Conservation (phyloP, 1,140 invertebrate species). For the Aphaenogaster floridana region DNA sequence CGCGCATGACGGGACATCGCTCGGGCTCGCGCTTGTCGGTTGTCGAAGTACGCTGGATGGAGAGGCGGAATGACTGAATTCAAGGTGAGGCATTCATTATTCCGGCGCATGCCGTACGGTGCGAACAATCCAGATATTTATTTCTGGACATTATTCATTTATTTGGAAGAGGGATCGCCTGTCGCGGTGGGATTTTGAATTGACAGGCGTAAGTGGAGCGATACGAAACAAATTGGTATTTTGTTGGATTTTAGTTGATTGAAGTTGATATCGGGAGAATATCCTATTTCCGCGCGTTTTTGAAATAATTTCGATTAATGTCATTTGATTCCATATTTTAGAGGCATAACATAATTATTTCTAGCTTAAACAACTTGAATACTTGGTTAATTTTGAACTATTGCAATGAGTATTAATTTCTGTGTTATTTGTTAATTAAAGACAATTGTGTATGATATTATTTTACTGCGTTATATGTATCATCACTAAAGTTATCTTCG, state of each 20-base stretch:
- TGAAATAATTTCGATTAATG: neutral
- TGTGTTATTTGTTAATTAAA: neutral
- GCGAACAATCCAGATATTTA: conserved; percentile 62
- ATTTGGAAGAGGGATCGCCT: conserved; percentile 34
- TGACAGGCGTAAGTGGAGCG: conserved; percentile 30
- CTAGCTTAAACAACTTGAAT: neutral
- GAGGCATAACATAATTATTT: neutral
- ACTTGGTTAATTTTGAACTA: neutral
- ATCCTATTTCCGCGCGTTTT: neutral
- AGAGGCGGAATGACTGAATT: conserved; percentile 61
- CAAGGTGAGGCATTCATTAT: conserved; percentile 67
- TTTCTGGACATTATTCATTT: conserved; percentile 31
- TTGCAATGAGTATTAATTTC: neutral
- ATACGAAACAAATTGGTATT: neutral
- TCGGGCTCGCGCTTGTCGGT: conserved; percentile 47
- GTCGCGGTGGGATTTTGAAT: conserved; percentile 21
- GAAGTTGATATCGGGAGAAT: neutral
- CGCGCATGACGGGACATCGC: conserved; percentile 73
- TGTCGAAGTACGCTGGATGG: conserved; percentile 65
- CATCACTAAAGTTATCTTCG: neutral
- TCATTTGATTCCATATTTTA: neutral
- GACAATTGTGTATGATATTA: neutral
- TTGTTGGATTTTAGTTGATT: conserved; percentile 3
- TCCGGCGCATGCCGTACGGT: conserved; percentile 40
- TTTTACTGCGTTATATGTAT: neutral